A percentile compares a stretch with the other conserved stretches of the same genome.
Conservation (phyloP, 2,888 invertebrate species). For the Drosophila phalerata region DNA sequence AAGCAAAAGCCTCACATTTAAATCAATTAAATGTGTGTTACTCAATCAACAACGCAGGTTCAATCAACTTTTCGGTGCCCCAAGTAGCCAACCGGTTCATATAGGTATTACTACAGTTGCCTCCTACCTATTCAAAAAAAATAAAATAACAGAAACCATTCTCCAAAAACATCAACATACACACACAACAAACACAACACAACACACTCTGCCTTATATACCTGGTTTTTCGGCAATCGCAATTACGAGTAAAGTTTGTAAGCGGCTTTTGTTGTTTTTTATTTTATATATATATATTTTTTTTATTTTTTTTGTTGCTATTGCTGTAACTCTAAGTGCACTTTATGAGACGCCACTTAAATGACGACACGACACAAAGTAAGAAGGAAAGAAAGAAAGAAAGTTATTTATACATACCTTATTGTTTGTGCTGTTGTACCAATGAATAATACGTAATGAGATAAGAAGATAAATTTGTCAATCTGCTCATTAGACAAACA, state of each 20-base stretch:
- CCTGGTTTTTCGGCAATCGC: conserved; percentile 63
- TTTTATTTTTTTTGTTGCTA: conserved; percentile 15
- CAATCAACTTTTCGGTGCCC: conserved; percentile 66
- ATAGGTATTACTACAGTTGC: conserved; percentile 7
- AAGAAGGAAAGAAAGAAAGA: conserved; percentile 25
- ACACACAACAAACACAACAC: background rate
- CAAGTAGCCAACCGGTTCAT: conserved; percentile 63
- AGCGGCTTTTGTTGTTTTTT: conserved; percentile 62
- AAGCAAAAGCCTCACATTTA: conserved; percentile 65
- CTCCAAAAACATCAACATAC: conserved; percentile 29
- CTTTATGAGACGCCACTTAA: conserved; percentile 49
- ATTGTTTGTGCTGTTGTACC: conserved; percentile 25
- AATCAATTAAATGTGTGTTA: conserved; percentile 78
- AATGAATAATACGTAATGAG: conserved; percentile 18
- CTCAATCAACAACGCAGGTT: conserved; percentile 67
- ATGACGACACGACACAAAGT: conserved; percentile 47
- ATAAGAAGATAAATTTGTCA: conserved; percentile 30
- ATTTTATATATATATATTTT: conserved; percentile 1
- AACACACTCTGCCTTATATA: conserved; percentile 12
- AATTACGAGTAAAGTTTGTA: conserved; percentile 63
- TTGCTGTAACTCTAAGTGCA: conserved; percentile 55
- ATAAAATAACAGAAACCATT: conserved; percentile 27
- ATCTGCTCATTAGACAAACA: conserved; percentile 19
- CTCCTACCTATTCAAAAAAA: conserved; percentile 1
- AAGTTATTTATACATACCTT: conserved; percentile 43